Evolutionary conservation across 92 coral and sea anemone species (phyloP), one percentile per base, ranked within the genome.

Genomic region (Galaxea fascicularis): DNA sequence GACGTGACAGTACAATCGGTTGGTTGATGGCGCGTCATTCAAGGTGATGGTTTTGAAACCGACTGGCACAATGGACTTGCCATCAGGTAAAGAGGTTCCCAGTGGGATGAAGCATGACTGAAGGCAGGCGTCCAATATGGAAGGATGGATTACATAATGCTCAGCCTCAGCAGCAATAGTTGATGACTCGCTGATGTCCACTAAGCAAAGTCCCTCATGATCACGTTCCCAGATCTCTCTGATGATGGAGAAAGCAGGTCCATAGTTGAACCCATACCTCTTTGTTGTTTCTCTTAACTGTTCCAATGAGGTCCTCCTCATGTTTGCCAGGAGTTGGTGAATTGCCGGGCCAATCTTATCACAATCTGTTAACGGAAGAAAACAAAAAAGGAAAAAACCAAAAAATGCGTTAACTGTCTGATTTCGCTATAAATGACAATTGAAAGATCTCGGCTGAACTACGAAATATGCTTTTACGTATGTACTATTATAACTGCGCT

Each of bases 101-200:
- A 74, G 47, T 16, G 87, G 87, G n/a, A 93, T 54, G 35, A 84
- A 89, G 75, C 94, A 87, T 28, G 89, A 91, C 82, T 95, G 98
- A 20, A 95, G 87, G 49, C 98, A 95, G 6, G 98, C 95, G 68
- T 95, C 98, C 44, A 95, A 74, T n/a, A 95, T 80, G 8, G 98
- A 89, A 1, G 98, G 98, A 71, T 95, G 98, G 25, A 93, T 75
- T 10, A 95, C 85, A 53, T 95, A 95, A 66, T 59, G 18, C 14
- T 60, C 71, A 56, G 77, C 77, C 64, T 95, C 94, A 0, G 65
- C 10, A 30, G 51, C 79, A 76, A 79, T 45, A 27, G 12, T 14
- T 4, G 30, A 22, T 4, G 73, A 57, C 9, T 73, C 88, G 20
- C 86, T 85, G 78, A 90, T 80, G 28, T 83, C 88, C 3, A 95